phyloP scores from a whole-genome alignment of 2,888 invertebrate genomes.

The Molorchus minor region DNA sequence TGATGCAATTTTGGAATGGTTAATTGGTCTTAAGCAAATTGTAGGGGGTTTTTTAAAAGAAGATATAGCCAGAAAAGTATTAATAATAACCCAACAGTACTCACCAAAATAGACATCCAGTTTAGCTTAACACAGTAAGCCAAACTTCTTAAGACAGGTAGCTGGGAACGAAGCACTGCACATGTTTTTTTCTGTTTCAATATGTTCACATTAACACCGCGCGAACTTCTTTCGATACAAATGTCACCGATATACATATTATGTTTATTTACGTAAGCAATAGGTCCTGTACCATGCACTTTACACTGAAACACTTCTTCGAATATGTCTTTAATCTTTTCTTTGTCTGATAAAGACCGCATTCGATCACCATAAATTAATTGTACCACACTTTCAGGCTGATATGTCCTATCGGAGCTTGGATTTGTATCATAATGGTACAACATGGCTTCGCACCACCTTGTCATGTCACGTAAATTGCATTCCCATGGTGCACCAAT shows the following conservation, averaged over 20 bases:
- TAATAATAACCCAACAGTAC: too few species aligned
- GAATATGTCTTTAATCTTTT: slow-evolving; percentile 69
- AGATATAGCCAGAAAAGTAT: too few species aligned
- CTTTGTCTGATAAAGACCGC: slow-evolving; percentile 80
- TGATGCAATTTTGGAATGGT: too few species aligned
- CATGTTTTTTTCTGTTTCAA: slow-evolving; percentile 55
- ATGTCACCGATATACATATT: slow-evolving; percentile 75
- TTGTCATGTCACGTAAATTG: slow-evolving; percentile 92
- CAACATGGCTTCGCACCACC: slow-evolving; percentile 87
- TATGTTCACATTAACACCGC: slow-evolving; percentile 50
- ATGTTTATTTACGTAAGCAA: slow-evolving; percentile 68
- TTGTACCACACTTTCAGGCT: slow-evolving; percentile 71
- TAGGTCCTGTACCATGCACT: slow-evolving; percentile 67
- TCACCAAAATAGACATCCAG: slow-evolving; percentile 90
- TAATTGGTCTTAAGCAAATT: too few species aligned
- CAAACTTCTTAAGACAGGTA: slow-evolving; percentile 77
- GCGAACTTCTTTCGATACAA: slow-evolving; percentile 55
- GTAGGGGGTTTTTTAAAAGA: too few species aligned
- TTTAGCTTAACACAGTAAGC: slow-evolving; percentile 89
- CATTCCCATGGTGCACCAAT: slow-evolving; percentile 95
- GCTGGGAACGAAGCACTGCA: slow-evolving; percentile 68
- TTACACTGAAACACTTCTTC: slow-evolving; percentile 63
- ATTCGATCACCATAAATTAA: slow-evolving; percentile 89
- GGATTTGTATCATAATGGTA: slow-evolving; percentile 56
- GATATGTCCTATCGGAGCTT: slow-evolving; percentile 44